These are phyloP conservation scores for Cyanoderma ruficeps DNA, from an alignment of 2,113 vertebrate species.

Conservation along the genomic window DNA sequence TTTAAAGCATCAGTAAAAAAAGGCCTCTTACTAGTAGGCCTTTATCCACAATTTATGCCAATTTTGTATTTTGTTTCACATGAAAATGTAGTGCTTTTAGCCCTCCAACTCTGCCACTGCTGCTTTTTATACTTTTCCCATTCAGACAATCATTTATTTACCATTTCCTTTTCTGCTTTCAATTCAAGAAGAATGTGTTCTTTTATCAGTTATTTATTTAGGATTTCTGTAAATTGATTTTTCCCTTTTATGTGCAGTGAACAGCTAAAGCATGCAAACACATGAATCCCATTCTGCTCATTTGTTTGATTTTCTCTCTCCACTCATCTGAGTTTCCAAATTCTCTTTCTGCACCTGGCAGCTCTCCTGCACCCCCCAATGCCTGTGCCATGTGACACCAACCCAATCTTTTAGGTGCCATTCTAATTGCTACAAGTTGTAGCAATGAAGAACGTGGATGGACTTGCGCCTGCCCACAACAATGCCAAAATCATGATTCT, in stretches of 20 bases:
- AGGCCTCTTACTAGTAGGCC: neutral
- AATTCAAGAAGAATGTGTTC: neutral
- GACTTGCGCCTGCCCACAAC: no score
- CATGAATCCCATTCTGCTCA: neutral
- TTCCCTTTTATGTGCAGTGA: neutral
- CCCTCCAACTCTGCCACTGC: neutral
- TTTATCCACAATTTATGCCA: conserved; percentile 48
- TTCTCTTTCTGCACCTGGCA: neutral
- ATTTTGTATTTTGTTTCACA: conserved; percentile 55
- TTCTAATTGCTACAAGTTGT: neutral
- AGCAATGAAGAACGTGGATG: neutral
- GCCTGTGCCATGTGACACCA: rapidly evolving
- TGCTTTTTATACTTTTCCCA: neutral
- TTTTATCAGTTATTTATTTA: conserved; percentile 57
- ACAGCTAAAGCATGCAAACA: neutral
- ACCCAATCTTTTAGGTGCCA: neutral
- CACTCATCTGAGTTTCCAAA: neutral
- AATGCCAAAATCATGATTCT: rapidly evolving
- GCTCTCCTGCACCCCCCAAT: neutral
- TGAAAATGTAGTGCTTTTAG: conserved; percentile 38
- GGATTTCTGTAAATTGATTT: conserved; percentile 54
- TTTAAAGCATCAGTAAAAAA: conserved; percentile 57
- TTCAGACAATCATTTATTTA: conserved; percentile 34
- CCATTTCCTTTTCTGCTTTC: conserved; percentile 33
- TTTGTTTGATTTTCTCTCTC: conserved; percentile 2